A percentile compares a stretch with the other conserved stretches of the same genome.
phyloP scores from a whole-genome alignment of 2,888 invertebrate genomes.

The Rambutsinella grinnellia region DNA sequence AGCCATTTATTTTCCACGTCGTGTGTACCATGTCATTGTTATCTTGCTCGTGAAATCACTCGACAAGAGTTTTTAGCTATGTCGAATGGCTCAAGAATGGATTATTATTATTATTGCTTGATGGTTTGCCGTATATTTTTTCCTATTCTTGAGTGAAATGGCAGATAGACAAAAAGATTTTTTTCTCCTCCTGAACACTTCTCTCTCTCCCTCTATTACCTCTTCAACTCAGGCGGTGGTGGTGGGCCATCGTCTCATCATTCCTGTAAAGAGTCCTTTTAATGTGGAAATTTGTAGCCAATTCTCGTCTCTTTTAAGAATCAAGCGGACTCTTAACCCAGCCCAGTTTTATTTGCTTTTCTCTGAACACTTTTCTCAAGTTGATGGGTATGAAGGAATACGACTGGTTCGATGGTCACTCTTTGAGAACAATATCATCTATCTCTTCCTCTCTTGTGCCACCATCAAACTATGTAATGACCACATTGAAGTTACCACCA shows the following conservation, averaged over 20 bases:
- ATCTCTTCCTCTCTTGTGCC: not conserved
- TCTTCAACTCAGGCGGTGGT: slow-evolving; percentile 52
- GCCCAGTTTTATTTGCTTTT: slow-evolving; percentile 57
- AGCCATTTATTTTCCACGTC: slow-evolving; percentile 61
- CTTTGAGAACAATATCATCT: slow-evolving; percentile 31
- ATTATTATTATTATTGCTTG: slow-evolving; percentile 33
- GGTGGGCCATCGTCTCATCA: slow-evolving; percentile 42
- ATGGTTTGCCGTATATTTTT: not conserved
- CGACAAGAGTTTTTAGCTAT: slow-evolving; percentile 41
- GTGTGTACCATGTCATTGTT: slow-evolving; percentile 63
- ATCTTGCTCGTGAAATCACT: slow-evolving; percentile 59
- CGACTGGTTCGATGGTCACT: not conserved
- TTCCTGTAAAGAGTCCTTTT: slow-evolving; percentile 34
- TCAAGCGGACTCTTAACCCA: slow-evolving; percentile 35
- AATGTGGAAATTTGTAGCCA: slow-evolving; percentile 55
- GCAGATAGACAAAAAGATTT: slow-evolving; percentile 15
- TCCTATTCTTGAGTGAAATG: slow-evolving; percentile 34
- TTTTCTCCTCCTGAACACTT: slow-evolving; percentile 33
- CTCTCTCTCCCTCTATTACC: too few relatives aligned
- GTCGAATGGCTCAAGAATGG: slow-evolving; percentile 38
- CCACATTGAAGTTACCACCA: slow-evolving; percentile 18
- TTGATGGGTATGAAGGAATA: not conserved
- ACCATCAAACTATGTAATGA: not conserved
- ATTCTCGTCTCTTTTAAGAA: slow-evolving; percentile 33
- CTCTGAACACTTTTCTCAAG: not conserved